Evolutionary conservation across 1,140 invertebrate species (phyloP).

Genomic region (Tachypleus tridentatus): DNA sequence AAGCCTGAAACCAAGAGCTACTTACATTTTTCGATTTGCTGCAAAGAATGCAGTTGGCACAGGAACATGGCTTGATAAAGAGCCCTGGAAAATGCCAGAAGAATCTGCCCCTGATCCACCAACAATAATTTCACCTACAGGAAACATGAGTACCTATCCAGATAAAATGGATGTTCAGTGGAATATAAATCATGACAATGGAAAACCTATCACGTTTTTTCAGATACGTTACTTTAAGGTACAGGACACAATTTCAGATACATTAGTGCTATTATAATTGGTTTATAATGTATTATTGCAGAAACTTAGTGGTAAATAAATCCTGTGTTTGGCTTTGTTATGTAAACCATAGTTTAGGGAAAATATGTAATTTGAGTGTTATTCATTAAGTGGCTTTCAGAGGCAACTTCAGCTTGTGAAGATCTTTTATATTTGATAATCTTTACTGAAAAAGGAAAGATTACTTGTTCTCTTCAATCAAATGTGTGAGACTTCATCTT

Average conservation of each 20-base stretch:
- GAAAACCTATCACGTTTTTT: slow-evolving; percentile 70
- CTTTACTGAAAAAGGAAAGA: no score
- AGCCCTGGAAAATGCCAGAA: slow-evolving; percentile 12
- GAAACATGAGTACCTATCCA: slow-evolving; percentile 43
- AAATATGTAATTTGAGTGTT: no score
- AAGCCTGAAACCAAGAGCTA: slow-evolving; percentile 55
- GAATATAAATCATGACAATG: slow-evolving; percentile 66
- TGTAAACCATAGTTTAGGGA: no score
- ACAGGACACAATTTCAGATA: background rate
- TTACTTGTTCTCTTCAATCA: no score
- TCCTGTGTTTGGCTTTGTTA: no score
- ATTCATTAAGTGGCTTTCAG: no score
- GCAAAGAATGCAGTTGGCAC: slow-evolving; percentile 68
- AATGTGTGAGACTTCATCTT: no score
- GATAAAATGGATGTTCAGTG: slow-evolving; percentile 66
- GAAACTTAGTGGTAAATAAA: no score
- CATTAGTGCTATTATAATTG: no score
- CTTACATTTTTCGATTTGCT: slow-evolving; percentile 70
- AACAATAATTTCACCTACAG: slow-evolving; percentile 14
- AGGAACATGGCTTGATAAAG: slow-evolving; percentile 34
- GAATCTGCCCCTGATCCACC: slow-evolving; percentile 24
- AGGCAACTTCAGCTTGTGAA: no score
- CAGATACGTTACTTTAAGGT: slow-evolving; percentile 61
- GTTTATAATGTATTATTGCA: no score
- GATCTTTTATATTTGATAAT: no score